phyloP scores from a whole-genome alignment of 2,797 vertebrate genomes.

The Fringilla coelebs region DNA sequence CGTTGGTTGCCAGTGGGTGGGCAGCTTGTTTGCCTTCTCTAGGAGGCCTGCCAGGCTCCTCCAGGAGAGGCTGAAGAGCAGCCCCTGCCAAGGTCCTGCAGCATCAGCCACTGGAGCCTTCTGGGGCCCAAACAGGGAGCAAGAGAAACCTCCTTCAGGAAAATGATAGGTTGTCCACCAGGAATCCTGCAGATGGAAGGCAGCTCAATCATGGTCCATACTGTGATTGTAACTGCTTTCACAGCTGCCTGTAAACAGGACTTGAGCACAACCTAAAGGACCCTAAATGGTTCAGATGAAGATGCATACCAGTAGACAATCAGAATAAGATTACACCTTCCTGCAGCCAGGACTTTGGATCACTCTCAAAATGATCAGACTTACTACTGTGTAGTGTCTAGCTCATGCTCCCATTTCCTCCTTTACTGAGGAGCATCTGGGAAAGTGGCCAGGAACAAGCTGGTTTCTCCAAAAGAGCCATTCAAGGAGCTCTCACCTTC shows the following conservation, averaged over 20 bases:
- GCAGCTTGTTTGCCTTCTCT: background rate
- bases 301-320: background rate
- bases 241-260: background rate
- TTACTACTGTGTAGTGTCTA: background rate
- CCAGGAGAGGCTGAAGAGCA: background rate
- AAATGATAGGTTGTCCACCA: background rate
- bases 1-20: background rate
- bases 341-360: background rate
- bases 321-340: background rate
- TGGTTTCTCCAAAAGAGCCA: constrained; percentile 12
- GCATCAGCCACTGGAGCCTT: background rate
- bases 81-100: background rate
- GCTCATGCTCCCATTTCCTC: background rate
- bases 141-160: background rate
- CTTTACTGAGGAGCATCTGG: background rate
- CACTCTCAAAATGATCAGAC: background rate
- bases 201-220: background rate
- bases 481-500: background rate
- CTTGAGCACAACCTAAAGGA: background rate
- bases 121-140: background rate
- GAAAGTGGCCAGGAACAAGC: constrained; percentile 18
- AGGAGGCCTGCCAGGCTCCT: background rate
- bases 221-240: background rate
- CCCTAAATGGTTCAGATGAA: background rate
- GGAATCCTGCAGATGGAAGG: background rate